Conservation (phyloP, 2,888 invertebrate species). For the Tetragonisca angustula region DNA sequence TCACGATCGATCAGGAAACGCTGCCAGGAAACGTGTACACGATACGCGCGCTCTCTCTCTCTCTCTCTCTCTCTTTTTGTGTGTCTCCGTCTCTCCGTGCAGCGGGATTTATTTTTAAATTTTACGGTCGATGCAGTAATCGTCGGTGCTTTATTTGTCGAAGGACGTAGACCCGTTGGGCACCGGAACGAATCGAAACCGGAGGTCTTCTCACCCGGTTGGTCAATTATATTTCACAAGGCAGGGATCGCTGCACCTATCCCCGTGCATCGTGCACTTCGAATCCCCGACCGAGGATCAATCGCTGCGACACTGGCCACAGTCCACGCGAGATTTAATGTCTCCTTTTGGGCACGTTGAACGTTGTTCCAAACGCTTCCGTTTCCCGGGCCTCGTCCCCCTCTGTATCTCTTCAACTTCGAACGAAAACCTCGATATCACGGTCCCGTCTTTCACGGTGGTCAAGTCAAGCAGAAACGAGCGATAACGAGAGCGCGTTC, state of each 20-base stretch:
- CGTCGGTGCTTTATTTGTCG: conserved; percentile 26
- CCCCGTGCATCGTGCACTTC: conserved; percentile 44
- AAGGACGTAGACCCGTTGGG: conserved; percentile 10
- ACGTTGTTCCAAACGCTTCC: not conserved
- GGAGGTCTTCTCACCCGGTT: not conserved
- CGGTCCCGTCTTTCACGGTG: not conserved
- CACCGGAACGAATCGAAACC: not conserved
- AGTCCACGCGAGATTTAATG: conserved; percentile 10
- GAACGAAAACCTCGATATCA: not conserved
- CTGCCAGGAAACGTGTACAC: too few relatives aligned
- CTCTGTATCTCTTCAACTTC: not conserved
- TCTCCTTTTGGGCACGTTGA: not conserved
- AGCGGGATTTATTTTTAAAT: conserved; percentile 41
- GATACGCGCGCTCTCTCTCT: too few relatives aligned
- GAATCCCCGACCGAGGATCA: conserved; percentile 6
- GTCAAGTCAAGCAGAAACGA: not conserved
- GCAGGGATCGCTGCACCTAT: conserved; percentile 33
- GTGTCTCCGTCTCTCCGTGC: not conserved
- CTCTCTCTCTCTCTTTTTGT: too few relatives aligned
- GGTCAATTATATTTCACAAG: conserved; percentile 30
- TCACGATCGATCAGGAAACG: not conserved
- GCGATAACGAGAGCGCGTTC: conserved; percentile 6
- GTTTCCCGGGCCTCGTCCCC: not conserved
- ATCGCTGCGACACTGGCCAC: conserved; percentile 1
- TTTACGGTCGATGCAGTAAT: conserved; percentile 42